Evolutionary conservation across 2,113 vertebrate species (phyloP), one percentile per base, ranked within the genome.

Genomic region (Antigone vipio): DNA sequence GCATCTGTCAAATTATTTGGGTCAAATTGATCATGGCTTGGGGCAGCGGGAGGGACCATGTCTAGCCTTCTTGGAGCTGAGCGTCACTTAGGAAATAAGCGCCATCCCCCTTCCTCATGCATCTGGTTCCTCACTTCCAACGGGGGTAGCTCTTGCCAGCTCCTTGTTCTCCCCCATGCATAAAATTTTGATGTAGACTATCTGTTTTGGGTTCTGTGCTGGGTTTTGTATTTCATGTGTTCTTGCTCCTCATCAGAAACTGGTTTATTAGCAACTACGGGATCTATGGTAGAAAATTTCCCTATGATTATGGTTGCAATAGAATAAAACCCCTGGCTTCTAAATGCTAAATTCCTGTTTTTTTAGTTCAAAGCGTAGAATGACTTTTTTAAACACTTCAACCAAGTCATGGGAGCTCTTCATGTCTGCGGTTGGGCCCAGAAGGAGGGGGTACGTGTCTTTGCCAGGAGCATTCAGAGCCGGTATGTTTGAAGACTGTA

Each of bases 1-100:
- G 19, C 59, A 89, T 84, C 64, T 94, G 68, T 81, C 30, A 73
- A 88, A 91, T 92, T 85, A 76, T 92, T 95, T 96, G 83, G 30
- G 83, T 92, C 63, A 76, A 80, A 84, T 3, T 84, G 76, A 81
- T 89, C 67, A 47, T 23, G 23, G 56, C 69, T 78, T 90, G 78
- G 32, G 62, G 62, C 76, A 13, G 26, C 0, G 3, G 26, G 44
- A 93, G 21, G 35, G 73, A 86, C 77, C 38, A 38, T 5, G 14
- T 68, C 2, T 4, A 47, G 49, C 35, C 17, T 49, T 29, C 63
- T 71, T 60, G 52, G 67, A 72, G 72, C 38, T 50, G 22, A n/a
- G 42, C 0, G 1, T 84, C 52, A 9, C 32, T 23, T 40, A 32
- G 44, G 69, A 85, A 77, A 69, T 42, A 45, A 50, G n/a, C 7